These are phyloP conservation scores for Drosophila testacea DNA, from an alignment of 2,888 invertebrate species.

Conservation along the genomic window DNA sequence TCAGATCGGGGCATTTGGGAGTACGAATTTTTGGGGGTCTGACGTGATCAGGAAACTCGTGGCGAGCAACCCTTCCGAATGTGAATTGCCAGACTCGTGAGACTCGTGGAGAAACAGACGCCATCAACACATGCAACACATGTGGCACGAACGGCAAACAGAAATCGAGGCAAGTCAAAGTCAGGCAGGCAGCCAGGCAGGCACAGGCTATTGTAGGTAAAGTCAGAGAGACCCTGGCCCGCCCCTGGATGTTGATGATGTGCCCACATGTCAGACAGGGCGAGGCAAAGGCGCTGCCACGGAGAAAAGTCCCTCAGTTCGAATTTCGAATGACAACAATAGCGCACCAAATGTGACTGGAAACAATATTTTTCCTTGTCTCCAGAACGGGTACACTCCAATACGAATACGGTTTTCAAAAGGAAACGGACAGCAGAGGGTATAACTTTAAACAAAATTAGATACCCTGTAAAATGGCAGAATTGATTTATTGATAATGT, in stretches of 20 bases:
- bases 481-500: background rate
- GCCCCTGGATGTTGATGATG: slow-evolving; percentile 45
- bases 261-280: slow-evolving; percentile 58
- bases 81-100: slow-evolving; percentile 27
- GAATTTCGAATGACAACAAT: slow-evolving; percentile 63
- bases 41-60: slow-evolving; percentile 42
- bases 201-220: slow-evolving; percentile 45
- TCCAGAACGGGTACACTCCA: slow-evolving; percentile 35
- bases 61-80: slow-evolving; percentile 32
- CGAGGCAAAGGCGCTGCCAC: slow-evolving; percentile 23
- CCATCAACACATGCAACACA: slow-evolving; percentile 72
- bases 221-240: slow-evolving; percentile 33
- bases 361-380: slow-evolving; percentile 83
- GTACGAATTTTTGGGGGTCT: slow-evolving; percentile 19
- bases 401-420: slow-evolving; percentile 1
- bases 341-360: slow-evolving; percentile 66
- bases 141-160: slow-evolving; percentile 60
- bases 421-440: slow-evolving; percentile 22
- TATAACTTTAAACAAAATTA: slow-evolving; percentile 11
- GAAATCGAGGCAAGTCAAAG: slow-evolving; percentile 34
- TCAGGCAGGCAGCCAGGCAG: slow-evolving; percentile 9
- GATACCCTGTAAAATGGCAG: slow-evolving; percentile 38
- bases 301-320: slow-evolving; percentile 38
- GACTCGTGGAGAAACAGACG: slow-evolving; percentile 30
- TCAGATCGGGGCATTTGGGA: slow-evolving; percentile 43